These are phyloP conservation scores for Eledone cirrhosa DNA, from an alignment of 2,888 invertebrate genomes.

Conservation along the genomic window DNA sequence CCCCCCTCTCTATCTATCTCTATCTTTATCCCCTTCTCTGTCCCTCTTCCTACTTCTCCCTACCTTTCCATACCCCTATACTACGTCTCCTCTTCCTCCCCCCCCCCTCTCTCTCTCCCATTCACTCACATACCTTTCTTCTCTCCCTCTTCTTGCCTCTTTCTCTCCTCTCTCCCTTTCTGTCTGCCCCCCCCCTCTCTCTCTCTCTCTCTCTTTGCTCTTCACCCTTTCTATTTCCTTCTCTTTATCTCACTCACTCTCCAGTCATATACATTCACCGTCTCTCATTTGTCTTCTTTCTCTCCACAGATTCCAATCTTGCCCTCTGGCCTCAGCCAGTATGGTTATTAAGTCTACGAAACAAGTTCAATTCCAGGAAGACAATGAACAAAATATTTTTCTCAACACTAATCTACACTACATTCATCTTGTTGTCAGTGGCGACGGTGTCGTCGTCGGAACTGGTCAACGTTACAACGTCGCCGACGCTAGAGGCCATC, in stretches of 20 bases:
- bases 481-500: no score
- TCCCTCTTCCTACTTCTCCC: neutral
- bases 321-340: neutral
- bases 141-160: neutral
- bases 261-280: neutral
- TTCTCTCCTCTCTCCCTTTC: neutral
- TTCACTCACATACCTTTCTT: neutral
- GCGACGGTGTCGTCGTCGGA: neutral
- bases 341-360: neutral
- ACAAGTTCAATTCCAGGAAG: neutral
- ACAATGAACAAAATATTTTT: neutral
- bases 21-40: neutral
- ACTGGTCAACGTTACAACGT: neutral
- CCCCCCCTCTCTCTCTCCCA: neutral
- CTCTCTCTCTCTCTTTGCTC: neutral
- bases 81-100: neutral
- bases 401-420: neutral
- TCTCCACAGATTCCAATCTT: neutral
- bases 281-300: neutral
- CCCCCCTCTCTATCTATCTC: neutral
- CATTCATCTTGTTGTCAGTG: neutral
- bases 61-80: neutral
- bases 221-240: neutral
- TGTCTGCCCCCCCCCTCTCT: neutral
- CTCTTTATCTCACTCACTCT: neutral